These are phyloP conservation scores for Bettongia penicillata DNA, from an alignment of 2,113 vertebrate species.

Conservation along the genomic window DNA sequence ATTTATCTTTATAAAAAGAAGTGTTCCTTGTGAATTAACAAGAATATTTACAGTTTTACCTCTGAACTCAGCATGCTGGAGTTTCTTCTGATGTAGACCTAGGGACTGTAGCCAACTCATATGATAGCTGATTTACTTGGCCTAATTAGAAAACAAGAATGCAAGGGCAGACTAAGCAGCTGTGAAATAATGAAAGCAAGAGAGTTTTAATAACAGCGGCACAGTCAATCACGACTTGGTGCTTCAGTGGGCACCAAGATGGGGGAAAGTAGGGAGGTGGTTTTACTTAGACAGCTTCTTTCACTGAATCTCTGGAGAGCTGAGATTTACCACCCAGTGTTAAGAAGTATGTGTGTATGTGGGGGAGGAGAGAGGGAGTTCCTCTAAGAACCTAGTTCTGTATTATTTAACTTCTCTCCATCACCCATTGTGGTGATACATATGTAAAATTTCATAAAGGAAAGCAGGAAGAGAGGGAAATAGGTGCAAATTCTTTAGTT, in stretches of 20 bases:
- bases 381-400: not conserved
- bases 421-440: not conserved
- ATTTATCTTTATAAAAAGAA: not conserved
- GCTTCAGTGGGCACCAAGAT: not conserved
- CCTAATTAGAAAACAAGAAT: conserved; percentile 30
- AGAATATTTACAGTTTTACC: not conserved
- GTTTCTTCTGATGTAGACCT: not conserved
- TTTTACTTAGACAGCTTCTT: not conserved
- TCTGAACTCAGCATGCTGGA: not conserved
- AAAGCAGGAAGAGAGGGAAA: not conserved
- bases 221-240: not conserved
- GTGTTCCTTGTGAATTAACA: not conserved
- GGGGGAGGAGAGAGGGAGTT: not conserved
- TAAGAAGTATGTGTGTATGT: not conserved
- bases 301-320: not conserved
- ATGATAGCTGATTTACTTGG: not conserved
- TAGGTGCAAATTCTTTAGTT: not conserved
- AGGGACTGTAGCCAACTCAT: not conserved
- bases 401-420: not conserved
- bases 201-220: not conserved
- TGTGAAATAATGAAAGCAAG: not conserved
- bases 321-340: not conserved
- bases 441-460: not conserved
- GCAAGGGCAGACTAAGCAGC: not conserved
- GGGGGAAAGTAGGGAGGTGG: not conserved